These are phyloP conservation scores for Pipistrellus nathusii DNA, from an alignment of 2,797 vertebrate species.

Conservation along the genomic window DNA sequence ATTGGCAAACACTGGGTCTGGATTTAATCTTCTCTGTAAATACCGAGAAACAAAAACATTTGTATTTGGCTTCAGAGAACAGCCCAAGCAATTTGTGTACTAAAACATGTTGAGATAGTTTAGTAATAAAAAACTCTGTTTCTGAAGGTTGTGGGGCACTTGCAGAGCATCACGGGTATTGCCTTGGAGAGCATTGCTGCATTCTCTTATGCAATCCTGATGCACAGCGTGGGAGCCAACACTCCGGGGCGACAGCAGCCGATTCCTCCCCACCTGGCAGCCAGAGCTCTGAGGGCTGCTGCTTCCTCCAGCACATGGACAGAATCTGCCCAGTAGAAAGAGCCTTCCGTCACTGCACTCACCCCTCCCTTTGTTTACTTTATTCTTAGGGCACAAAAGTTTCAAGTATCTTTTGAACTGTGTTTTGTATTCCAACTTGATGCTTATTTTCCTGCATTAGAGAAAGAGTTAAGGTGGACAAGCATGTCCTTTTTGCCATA, in stretches of 20 bases:
- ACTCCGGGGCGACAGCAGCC: constrained; percentile 35
- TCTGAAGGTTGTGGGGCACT: constrained; percentile 91
- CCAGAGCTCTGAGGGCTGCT: constrained; percentile 58
- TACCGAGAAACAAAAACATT: constrained; percentile 29
- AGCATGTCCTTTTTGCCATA: neutral
- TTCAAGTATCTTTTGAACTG: constrained; percentile 40
- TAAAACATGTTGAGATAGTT: neutral
- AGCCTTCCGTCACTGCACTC: neutral
- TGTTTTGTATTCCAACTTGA: constrained; percentile 60
- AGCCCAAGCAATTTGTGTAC: neutral
- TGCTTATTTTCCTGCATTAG: constrained; percentile 28
- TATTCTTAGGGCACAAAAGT: constrained; percentile 28
- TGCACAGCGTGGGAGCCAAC: constrained; percentile 84
- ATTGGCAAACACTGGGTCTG: constrained; percentile 52
- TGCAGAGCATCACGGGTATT: constrained; percentile 94
- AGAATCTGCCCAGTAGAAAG: neutral
- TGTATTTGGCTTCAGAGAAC: constrained; percentile 29
- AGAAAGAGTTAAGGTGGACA: constrained; percentile 19
- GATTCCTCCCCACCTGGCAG: constrained; percentile 52
- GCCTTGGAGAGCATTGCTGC: constrained; percentile 91
- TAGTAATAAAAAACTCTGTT: constrained; percentile 29
- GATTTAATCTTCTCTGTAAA: neutral
- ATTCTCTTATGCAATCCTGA: constrained; percentile 90
- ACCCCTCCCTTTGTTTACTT: constrained; percentile 31
- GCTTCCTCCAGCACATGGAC: constrained; percentile 57